Base-by-base conservation (phyloP, 2,113 vertebrate species). In the Candoia aspera region DNA sequence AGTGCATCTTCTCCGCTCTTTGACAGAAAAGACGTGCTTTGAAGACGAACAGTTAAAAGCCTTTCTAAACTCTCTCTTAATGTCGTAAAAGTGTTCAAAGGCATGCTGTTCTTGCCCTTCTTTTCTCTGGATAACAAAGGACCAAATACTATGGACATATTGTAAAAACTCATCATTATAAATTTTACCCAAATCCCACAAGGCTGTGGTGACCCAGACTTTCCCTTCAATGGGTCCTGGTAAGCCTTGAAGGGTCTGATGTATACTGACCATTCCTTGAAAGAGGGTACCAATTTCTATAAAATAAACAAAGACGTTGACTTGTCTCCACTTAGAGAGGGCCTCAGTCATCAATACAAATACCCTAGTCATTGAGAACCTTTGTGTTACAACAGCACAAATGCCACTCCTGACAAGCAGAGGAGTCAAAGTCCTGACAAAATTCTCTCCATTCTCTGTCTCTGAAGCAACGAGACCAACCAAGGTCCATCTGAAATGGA, bases 331-430 rank as follows among this genome's bases (percentile, higher is more conserved):
- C n/a, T 73, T 73, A 17, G 17, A 73, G 4, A 73, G 6, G n/a
- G n/a, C n/a, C 0, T n/a, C n/a, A 12, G n/a, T 68, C 1, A n/a
- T 13, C 29, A 0, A 6, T 15, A 6, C 1, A 1, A 0, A 15
- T 3, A 49, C 2, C 5, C 3, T 33, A 73, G 64, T 5, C 17
- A 6, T 0, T 33, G n/a, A 73, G n/a, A 73, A 73, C n/a, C 64
- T 73, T 13, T 33, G 33, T 33, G 64, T 6, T 73, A 73, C 0
- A 33, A 73, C 64, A 17, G 6, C 64, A 73, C 64, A 73, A 73
- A 73, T 73, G 13, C 29, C 64, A n/a, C 15, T 15, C 29, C 12
- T 13, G 29, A 68, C 64, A 15, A 68, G 64, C 0, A 68, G 64
- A n/a, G 64, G 64, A n/a, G 64, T 68, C 1, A 68, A 68, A 5